phyloP scores from a whole-genome alignment of 2,113 vertebrate genomes.

The Dipodomys spectabilis region DNA sequence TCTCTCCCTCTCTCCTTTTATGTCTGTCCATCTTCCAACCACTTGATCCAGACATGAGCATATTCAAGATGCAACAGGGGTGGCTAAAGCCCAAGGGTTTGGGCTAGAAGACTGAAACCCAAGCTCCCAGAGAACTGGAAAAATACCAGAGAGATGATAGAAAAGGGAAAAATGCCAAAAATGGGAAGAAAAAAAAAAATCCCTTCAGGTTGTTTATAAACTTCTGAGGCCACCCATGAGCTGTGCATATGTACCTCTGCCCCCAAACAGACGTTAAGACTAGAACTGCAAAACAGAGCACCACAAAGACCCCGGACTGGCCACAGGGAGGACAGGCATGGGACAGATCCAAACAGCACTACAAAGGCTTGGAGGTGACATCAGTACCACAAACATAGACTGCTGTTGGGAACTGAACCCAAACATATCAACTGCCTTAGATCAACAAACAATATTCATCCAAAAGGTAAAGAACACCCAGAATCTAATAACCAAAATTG shows the following conservation, averaged over 20 bases:
- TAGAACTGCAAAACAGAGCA: not conserved
- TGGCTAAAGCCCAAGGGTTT: not conserved
- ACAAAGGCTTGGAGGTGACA: not conserved
- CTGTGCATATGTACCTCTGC: not conserved
- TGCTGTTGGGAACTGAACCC: not conserved
- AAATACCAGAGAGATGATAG: not conserved
- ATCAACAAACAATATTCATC: not conserved
- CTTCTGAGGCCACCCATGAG: conserved; percentile 19
- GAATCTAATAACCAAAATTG: not conserved
- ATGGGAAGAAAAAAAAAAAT: not conserved
- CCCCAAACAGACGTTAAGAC: conserved; percentile 35
- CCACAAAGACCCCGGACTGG: not conserved
- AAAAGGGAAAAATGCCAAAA: not conserved
- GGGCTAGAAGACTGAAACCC: not conserved
- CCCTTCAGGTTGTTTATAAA: conserved; percentile 2
- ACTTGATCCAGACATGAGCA: not conserved
- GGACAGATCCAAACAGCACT: not conserved
- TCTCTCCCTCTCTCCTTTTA: too few relatives aligned
- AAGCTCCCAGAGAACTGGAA: not conserved
- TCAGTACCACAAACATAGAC: not conserved
- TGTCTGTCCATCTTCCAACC: not conserved
- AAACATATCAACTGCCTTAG: not conserved
- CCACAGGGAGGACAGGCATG: accelerated
- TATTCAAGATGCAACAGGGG: not conserved
- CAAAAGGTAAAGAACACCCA: accelerated